Evolutionary conservation across 2,888 invertebrate species (phyloP).

Genomic region (Lagria hirta): DNA sequence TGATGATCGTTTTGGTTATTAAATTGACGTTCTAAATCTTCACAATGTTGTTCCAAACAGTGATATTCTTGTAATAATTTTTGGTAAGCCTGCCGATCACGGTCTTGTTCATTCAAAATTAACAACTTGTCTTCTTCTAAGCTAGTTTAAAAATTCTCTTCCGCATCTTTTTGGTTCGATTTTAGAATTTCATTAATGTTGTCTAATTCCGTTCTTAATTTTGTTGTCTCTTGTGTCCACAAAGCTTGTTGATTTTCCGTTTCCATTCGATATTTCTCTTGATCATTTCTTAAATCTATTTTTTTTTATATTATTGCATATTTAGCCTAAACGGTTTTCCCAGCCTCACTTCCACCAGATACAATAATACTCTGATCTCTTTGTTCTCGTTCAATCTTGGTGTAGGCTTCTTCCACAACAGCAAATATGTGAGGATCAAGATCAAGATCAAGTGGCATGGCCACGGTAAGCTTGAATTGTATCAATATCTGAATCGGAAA

Average conservation of each 20-base stretch:
- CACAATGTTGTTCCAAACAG: conserved; percentile 72
- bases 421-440: conserved; percentile 98
- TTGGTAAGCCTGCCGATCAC: conserved; percentile 80
- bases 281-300: conserved; percentile 70
- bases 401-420: conserved; percentile 96
- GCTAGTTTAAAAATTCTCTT: conserved; percentile 61
- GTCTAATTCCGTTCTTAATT: conserved; percentile 66
- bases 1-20: conserved; percentile 41
- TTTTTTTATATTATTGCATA: conserved; percentile 75
- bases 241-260: conserved; percentile 61
- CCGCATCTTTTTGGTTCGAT: conserved; percentile 58
- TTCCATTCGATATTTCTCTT: conserved; percentile 57
- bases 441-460: conserved; percentile 92
- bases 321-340: conserved; percentile 98
- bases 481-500: conserved; percentile 71
- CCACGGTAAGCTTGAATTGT: conserved; percentile 91
- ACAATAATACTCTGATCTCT: conserved; percentile 86
- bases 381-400: conserved; percentile 82
- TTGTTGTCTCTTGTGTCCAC: conserved; percentile 68
- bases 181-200: conserved; percentile 66
- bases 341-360: conserved; percentile 96
- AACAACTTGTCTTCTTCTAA: conserved; percentile 71
- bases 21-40: conserved; percentile 65
- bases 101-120: conserved; percentile 72
- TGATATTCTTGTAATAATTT: conserved; percentile 78